Percentiles rank a stretch among this genome's conserved stretches.
Conservation (phyloP, 2,113 vertebrate species). For the Callipepla squamata region DNA sequence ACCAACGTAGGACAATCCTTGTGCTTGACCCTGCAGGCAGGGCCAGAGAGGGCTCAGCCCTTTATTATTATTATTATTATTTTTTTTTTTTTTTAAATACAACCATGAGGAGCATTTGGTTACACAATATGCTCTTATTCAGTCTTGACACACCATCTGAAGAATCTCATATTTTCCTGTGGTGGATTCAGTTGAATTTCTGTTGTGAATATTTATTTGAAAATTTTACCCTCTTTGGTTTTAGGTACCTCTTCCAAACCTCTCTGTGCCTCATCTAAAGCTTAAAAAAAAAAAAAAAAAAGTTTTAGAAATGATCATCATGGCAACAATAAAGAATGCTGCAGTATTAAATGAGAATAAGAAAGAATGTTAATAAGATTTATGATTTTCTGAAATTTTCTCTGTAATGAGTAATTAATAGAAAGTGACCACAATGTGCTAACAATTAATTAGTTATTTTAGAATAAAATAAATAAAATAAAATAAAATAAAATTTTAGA, state of each 20-base stretch:
- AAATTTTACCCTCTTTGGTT: background rate
- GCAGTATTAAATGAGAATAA: background rate
- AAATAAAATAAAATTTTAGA: background rate
- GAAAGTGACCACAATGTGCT: background rate
- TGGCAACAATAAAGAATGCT: background rate
- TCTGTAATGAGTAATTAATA: background rate
- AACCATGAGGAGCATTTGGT: background rate
- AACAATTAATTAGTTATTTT: background rate
- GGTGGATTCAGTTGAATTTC: background rate
- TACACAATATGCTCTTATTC: background rate
- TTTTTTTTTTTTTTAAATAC: background rate
- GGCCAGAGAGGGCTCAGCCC: background rate
- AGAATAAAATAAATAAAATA: background rate
- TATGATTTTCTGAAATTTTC: background rate
- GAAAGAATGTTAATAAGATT: background rate
- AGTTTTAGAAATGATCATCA: background rate
- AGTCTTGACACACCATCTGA: background rate
- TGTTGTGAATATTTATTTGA: background rate
- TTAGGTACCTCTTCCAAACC: background rate
- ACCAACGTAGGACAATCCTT: background rate
- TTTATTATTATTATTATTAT: background rate
- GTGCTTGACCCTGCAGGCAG: background rate
- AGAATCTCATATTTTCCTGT: background rate
- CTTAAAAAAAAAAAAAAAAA: background rate
- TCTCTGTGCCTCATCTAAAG: background rate